Percentiles rank a stretch among this genome's conserved stretches.
These are phyloP conservation scores for Synergus umbraculus DNA, from an alignment of 2,888 invertebrate species.

Conservation along the genomic window DNA sequence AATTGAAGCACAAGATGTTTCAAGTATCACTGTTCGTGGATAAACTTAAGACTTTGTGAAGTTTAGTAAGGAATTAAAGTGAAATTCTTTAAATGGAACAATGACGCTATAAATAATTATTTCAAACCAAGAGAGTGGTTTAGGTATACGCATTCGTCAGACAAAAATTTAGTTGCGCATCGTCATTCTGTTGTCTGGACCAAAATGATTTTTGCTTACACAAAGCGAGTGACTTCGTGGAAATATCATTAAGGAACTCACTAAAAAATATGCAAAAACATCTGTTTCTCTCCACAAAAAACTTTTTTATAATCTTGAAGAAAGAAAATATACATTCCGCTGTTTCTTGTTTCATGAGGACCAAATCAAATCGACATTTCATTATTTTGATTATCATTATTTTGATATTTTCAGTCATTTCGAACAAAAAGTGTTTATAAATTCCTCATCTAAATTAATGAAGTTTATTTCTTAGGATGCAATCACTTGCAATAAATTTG, in stretches of 20 bases:
- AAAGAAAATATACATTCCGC: neutral
- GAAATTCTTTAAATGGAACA: neutral
- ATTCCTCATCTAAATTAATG: neutral
- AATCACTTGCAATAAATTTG: neutral
- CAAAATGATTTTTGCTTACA: neutral
- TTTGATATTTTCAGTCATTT: neutral
- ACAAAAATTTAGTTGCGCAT: neutral
- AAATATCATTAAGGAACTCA: neutral
- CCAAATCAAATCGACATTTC: neutral
- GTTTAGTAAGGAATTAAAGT: neutral
- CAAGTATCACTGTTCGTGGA: too few relatives aligned
- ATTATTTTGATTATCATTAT: neutral
- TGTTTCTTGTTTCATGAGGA: neutral
- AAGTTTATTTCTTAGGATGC: neutral
- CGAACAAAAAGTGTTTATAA: neutral
- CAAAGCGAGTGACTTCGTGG: neutral
- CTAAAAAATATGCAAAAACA: neutral
- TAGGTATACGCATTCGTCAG: neutral
- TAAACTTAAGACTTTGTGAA: too few relatives aligned
- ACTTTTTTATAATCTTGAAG: neutral
- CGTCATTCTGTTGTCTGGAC: conserved; percentile 1
- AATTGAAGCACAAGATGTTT: neutral
- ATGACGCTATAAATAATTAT: neutral
- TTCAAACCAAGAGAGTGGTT: neutral
- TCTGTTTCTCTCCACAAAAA: neutral